These are phyloP conservation scores for Octopus sinensis DNA, from an alignment of 1,140 invertebrate genomes.

Conservation along the genomic window DNA sequence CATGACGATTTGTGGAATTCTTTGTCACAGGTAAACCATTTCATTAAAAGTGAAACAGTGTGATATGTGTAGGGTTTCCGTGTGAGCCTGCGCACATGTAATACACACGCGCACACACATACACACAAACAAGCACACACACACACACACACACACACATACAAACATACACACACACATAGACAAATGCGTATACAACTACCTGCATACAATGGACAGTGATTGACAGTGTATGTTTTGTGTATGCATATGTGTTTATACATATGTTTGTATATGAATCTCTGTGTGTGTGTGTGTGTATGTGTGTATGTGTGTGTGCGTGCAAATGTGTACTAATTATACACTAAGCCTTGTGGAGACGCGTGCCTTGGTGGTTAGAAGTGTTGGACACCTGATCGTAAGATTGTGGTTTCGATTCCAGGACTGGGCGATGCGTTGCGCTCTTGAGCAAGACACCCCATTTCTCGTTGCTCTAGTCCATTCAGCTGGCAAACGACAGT, in stretches of 20 bases:
- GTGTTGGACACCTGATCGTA: too few relatives aligned
- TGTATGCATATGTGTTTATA: neutral
- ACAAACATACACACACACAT: neutral
- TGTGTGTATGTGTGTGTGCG: neutral
- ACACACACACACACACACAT: neutral
- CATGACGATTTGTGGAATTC: slow-evolving; percentile 84
- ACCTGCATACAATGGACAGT: neutral
- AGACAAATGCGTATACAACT: neutral
- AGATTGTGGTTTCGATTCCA: too few relatives aligned
- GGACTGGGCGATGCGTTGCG: too few relatives aligned
- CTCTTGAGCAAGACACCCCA: too few relatives aligned
- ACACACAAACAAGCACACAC: neutral
- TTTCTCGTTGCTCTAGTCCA: too few relatives aligned
- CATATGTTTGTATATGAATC: neutral
- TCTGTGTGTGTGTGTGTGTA: neutral
- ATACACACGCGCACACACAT: neutral
- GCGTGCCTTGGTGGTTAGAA: too few relatives aligned
- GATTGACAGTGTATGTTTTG: neutral
- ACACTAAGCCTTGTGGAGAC: too few relatives aligned
- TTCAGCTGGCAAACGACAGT: too few relatives aligned
- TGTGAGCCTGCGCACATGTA: neutral
- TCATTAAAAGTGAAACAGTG: neutral
- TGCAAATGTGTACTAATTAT: too few relatives aligned
- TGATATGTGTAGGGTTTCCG: neutral
- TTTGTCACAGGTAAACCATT: slow-evolving; percentile 70